Evolutionary conservation across 2,797 vertebrate genomes (phyloP).

Genomic region (Cottoperca gobio): DNA sequence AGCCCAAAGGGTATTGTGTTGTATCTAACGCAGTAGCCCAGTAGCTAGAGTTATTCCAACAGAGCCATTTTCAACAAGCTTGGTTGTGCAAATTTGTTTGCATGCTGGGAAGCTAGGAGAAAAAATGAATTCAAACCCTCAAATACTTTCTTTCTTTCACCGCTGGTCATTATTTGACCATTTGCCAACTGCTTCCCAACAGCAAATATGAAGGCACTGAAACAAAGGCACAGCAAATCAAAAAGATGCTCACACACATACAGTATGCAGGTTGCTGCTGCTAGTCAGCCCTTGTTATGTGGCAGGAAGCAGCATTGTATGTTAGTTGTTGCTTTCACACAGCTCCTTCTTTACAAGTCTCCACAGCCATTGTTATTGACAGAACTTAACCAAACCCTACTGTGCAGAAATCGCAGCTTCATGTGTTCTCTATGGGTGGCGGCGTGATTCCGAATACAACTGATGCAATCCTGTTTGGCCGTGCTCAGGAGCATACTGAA

Average conservation of each 20-base stretch:
- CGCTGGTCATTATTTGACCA: constrained; percentile 58
- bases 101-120: constrained; percentile 50
- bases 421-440: background rate
- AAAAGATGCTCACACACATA: constrained; percentile 1
- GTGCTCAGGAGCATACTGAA: background rate
- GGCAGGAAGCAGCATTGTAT: background rate
- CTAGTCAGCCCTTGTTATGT: constrained; percentile 1
- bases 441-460: background rate
- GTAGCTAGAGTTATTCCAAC: constrained; percentile 63
- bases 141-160: constrained; percentile 51
- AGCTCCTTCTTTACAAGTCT: background rate
- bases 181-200: constrained; percentile 52
- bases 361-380: background rate
- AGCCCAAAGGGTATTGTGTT: constrained; percentile 46
- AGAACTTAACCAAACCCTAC: background rate
- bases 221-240: background rate
- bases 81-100: constrained; percentile 52
- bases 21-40: constrained; percentile 51
- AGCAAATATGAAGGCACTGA: constrained; percentile 24
- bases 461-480: background rate
- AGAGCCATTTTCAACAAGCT: constrained; percentile 49
- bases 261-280: background rate
- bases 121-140: constrained; percentile 46
- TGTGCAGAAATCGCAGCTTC: background rate
- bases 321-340: constrained; percentile 1